Evolutionary conservation across 2,113 vertebrate species (phyloP).

Genomic region (Solea solea): DNA sequence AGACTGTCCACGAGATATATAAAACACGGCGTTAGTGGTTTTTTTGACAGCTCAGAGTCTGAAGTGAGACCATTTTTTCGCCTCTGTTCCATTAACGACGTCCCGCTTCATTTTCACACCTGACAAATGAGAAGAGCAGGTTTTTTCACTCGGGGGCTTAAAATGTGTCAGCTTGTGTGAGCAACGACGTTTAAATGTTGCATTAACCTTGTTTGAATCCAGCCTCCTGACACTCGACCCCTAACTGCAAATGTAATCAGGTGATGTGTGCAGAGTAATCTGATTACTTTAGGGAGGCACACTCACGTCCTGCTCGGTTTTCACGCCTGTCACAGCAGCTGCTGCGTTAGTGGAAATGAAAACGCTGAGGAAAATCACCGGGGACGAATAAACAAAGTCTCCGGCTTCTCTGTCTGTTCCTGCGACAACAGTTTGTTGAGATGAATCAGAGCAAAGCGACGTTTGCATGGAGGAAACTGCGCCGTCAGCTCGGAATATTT

Average conservation of each 20-base stretch:
- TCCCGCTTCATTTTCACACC: conserved; percentile 37
- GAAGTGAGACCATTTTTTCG: conserved; percentile 16
- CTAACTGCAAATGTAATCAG: too few relatives aligned
- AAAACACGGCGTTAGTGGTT: conserved; percentile 14
- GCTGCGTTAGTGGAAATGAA: background rate
- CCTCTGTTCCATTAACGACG: conserved; percentile 38
- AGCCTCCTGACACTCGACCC: too few relatives aligned
- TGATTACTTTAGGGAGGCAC: too few relatives aligned
- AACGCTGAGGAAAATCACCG: conserved; percentile 11
- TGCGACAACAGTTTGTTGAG: background rate
- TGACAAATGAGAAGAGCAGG: conserved; percentile 19
- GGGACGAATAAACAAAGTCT: conserved; percentile 18
- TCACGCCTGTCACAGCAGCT: conserved; percentile 42
- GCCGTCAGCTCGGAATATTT: too few relatives aligned
- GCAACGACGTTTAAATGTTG: background rate
- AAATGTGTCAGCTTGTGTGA: background rate
- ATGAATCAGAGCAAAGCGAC: background rate
- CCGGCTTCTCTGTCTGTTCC: background rate
- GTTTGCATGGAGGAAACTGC: too few relatives aligned
- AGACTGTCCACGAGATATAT: conserved; percentile 21
- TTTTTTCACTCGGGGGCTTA: background rate
- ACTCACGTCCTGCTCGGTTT: conserved; percentile 42
- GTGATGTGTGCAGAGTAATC: too few relatives aligned
- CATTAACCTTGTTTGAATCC: too few relatives aligned
- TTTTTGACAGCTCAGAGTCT: conserved; percentile 35